Base-by-base conservation (phyloP, 1,140 invertebrate species). In the Aleiodes sp. region DNA sequence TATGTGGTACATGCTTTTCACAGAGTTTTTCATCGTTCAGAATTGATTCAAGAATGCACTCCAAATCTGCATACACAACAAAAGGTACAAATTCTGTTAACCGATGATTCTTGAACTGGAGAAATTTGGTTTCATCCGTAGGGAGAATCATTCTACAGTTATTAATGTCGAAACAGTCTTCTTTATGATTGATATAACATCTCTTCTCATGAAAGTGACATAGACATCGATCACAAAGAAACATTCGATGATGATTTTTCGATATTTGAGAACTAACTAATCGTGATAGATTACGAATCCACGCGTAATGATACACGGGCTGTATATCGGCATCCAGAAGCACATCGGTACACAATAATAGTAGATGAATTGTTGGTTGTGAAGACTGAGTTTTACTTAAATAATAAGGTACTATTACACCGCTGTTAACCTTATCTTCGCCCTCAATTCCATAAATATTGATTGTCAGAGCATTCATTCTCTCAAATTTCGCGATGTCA, bases 1-100 rank as follows among this genome's bases (percentile, higher is more conserved):
- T 79, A 62, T 79, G 77, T 2, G 73, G 69, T 9, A 77, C 75
- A 73, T 82, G 78, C 71, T 75, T 71, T 63, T 79, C 70, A 4
- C 10, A 35, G 31, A 6, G 4, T 35, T 35, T 35, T 10, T 35
- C 31, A 35, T 35, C 10, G 31, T 35, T 10, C 10, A 6, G 4
- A 35, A 35, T 35, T 35, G 4, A 6, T 35, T 35, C 31, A 6
- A 35, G 10, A 6, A 35, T 6, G 10, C 31, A 35, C 31, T 35
- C 31, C 4, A 35, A 35, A 35, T 35, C 31, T 6, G 31, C 31
- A 35, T 35, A 35, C n/a, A n/a, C n/a, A n/a, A n/a, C n/a, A n/a
- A n/a, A n/a, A n/a, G n/a, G n/a, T n/a, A n/a, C n/a, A n/a, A n/a
- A n/a, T n/a, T n/a, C n/a, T n/a, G 31, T 35, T 35, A 35, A 35